Evolutionary conservation across 23 tunicate species (phyloP).

Genomic region (Ascidia mentula): DNA sequence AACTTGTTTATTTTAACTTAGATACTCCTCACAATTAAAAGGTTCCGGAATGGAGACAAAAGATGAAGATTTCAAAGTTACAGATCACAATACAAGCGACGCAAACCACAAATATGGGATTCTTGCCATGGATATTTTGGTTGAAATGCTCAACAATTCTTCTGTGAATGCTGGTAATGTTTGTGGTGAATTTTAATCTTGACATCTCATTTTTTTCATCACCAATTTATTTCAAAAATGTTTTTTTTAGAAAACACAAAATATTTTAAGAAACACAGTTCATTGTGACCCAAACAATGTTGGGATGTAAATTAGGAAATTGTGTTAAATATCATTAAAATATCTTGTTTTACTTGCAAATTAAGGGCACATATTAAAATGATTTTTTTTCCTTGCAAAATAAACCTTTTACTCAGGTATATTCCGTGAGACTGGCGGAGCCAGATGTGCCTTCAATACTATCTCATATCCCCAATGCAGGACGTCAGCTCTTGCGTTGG

Average conservation of each 20-base stretch:
- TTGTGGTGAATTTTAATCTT: no score
- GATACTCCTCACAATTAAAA: constrained; percentile 17
- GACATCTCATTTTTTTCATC: no score
- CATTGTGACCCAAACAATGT: no score
- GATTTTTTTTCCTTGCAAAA: not conserved
- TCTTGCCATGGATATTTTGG: constrained; percentile 66
- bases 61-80: not conserved
- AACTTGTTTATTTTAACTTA: not conserved
- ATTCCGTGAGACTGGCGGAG: constrained; percentile 81
- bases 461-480: constrained; percentile 46
- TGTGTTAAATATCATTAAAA: no score
- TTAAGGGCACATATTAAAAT: no score
- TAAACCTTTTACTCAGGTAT: constrained; percentile 29
- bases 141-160: constrained; percentile 47
- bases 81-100: not conserved
- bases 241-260: no score
- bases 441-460: constrained; percentile 72
- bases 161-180: constrained; percentile 60
- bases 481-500: constrained; percentile 40
- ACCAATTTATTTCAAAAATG: no score
- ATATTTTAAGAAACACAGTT: no score
- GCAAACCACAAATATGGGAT: constrained; percentile 33
- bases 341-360: no score
- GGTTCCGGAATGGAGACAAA: constrained; percentile 4
- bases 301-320: no score